A percentile compares a stretch with the other conserved stretches of the same genome.
These are phyloP conservation scores for Mesaphorura yosii DNA, from an alignment of 1,140 invertebrate genomes.

Conservation along the genomic window DNA sequence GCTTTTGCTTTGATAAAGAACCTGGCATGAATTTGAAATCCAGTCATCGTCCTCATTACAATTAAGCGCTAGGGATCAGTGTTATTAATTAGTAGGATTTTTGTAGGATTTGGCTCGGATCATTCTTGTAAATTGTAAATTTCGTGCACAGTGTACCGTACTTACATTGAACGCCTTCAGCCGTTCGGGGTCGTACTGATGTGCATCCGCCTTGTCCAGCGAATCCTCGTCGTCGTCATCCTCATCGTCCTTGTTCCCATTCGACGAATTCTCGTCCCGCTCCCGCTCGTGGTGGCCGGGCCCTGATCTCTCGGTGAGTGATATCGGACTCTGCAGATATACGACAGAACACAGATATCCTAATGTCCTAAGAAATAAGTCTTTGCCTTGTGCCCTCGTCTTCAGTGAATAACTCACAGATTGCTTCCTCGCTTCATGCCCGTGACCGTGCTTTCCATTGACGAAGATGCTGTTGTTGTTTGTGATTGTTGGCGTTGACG, in stretches of 20 bases:
- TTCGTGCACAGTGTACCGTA: too few species aligned
- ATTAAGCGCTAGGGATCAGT: too few species aligned
- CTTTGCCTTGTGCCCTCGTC: neutral
- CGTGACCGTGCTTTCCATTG: slow-evolving; percentile 31
- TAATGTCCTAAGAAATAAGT: too few species aligned
- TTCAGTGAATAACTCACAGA: slow-evolving; percentile 25
- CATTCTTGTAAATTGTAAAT: too few species aligned
- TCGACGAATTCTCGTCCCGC: slow-evolving; percentile 80
- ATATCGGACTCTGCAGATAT: slow-evolving; percentile 49
- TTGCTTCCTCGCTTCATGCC: slow-evolving; percentile 29
- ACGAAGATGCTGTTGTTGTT: slow-evolving; percentile 30
- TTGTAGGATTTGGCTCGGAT: neutral
- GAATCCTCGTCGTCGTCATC: slow-evolving; percentile 72
- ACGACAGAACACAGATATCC: slow-evolving; percentile 11
- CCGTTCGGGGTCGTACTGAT: slow-evolving; percentile 84
- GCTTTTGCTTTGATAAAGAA: too few species aligned
- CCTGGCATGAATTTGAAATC: too few species aligned
- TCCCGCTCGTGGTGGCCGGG: slow-evolving; percentile 46
- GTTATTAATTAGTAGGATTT: too few species aligned
- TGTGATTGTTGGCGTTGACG: slow-evolving; percentile 1
- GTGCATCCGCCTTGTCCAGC: slow-evolving; percentile 73
- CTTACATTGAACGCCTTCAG: slow-evolving; percentile 94
- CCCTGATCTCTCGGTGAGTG: slow-evolving; percentile 42
- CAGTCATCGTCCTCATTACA: too few species aligned
- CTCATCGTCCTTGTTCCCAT: slow-evolving; percentile 80